These are phyloP conservation scores for Sphaeridia pumilis DNA, from an alignment of 2,888 invertebrate species.

Conservation along the genomic window DNA sequence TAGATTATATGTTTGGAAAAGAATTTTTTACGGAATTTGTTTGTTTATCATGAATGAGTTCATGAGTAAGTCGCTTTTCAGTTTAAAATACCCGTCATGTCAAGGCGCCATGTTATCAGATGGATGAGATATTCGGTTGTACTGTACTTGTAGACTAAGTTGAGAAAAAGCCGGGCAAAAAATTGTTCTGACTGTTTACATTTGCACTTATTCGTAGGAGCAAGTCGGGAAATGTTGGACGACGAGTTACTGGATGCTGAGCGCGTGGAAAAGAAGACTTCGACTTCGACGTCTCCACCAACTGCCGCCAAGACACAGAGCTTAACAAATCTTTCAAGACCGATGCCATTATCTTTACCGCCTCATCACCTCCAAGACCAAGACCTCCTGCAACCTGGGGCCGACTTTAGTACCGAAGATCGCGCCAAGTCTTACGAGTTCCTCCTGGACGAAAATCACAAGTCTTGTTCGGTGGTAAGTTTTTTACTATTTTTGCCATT, in stretches of 20 bases:
- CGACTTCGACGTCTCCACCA: slow-evolving; percentile 38
- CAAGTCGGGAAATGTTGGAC: slow-evolving; percentile 54
- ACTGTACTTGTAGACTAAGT: no score
- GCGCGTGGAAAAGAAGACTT: slow-evolving; percentile 54
- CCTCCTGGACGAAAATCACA: slow-evolving; percentile 34
- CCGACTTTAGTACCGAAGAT: slow-evolving; percentile 32
- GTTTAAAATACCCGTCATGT: no score
- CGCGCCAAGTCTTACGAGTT: slow-evolving; percentile 35
- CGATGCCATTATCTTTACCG: slow-evolving; percentile 12
- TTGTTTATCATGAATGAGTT: no score
- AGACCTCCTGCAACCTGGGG: slow-evolving; percentile 11
- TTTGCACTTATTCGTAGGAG: slow-evolving; percentile 19
- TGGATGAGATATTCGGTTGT: no score
- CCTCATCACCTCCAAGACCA: slow-evolving; percentile 3
- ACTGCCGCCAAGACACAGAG: slow-evolving; percentile 32
- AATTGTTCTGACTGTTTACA: not conserved
- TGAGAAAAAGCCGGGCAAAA: not conserved
- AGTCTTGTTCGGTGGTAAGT: slow-evolving; percentile 34
- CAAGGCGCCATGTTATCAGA: no score
- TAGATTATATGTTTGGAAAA: no score
- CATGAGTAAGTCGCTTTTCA: no score
- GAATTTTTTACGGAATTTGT: no score
- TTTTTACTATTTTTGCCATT: not conserved
- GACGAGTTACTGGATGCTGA: slow-evolving; percentile 48
- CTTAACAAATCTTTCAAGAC: slow-evolving; percentile 30